These are phyloP conservation scores for Lophotis ruficrista DNA, from an alignment of 2,113 vertebrate species.

Conservation along the genomic window DNA sequence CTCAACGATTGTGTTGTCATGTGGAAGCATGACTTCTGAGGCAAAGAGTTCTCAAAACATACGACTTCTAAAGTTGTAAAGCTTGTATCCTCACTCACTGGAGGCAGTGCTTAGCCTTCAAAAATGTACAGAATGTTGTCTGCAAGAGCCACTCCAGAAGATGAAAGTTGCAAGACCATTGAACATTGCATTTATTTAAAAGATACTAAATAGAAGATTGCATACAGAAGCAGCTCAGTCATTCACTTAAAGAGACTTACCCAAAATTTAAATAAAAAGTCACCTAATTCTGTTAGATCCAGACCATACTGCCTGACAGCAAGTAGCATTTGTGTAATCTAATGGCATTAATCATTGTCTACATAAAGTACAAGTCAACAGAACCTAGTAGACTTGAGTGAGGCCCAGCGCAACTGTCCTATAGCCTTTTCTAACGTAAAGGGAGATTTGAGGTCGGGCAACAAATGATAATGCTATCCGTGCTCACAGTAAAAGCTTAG, in stretches of 20 bases:
- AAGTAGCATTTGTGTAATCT: not conserved
- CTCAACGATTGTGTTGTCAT: not conserved
- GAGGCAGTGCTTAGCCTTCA: not conserved
- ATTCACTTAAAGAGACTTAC: not conserved
- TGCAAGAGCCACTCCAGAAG: not conserved
- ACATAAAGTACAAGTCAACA: not conserved
- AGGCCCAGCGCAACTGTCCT: not conserved
- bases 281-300: not conserved
- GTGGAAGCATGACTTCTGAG: not conserved
- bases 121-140: not conserved
- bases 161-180: not conserved
- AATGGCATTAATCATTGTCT: not conserved
- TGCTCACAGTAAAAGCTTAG: not conserved
- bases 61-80: not conserved
- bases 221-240: not conserved
- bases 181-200: not conserved
- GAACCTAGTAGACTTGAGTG: not conserved
- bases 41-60: not conserved
- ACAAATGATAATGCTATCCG: not conserved
- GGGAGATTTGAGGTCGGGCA: not conserved
- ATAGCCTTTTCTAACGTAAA: not conserved
- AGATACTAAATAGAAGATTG: not conserved
- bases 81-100: not conserved
- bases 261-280: not conserved
- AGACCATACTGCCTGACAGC: not conserved